Evolutionary conservation across 2,888 invertebrate genomes (phyloP), one percentile per base, ranked within the genome.

Genomic region (Cheilosia soror): DNA sequence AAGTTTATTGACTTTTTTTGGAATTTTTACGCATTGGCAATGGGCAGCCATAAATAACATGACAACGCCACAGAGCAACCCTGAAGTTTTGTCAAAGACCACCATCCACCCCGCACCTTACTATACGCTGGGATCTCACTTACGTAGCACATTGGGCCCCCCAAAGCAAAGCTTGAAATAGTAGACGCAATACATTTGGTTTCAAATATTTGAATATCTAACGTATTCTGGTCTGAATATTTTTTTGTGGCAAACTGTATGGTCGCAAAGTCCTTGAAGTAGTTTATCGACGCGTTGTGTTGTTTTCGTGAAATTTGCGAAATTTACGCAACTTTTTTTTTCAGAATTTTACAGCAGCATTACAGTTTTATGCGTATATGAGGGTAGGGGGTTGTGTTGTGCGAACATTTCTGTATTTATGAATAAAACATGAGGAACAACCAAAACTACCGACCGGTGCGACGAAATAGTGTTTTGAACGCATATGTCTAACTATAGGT

Each of bases 201-300:
- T 84, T 69, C 57, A 65, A 63, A 75, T 75, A 80, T 84, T 79
- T 80, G 81, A 81, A 85, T 85, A 55, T 13, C 62, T 76, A 66
- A 80, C 58, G 71, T 66, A 76, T 76, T 71, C 85, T 44, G 73
- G 25, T 4, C 31, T 29, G 37, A 33, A 47, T 40, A 72, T 20
- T 60, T 66, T 31, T 65, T 53, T 60, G 44, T 53, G 29, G 42
- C 20, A 31, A 65, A 66, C 62, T 25, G 33, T 20, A 40, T 9
- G 20, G 65, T 42, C 25, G 57, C 31, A 72, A 72, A 76, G 68
- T 81, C 85, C 85, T 85, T 85, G 85, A 85, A 85, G 27, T 42
- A 80, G 85, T 85, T 85, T 81, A 62, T 81, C 85, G 85, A 85
- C 85, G 1, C 58, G 75, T 49, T 55, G 9, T 68, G 66, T 76